phyloP scores from a whole-genome alignment of 1,140 invertebrate genomes.

The Magallana gigas region DNA sequence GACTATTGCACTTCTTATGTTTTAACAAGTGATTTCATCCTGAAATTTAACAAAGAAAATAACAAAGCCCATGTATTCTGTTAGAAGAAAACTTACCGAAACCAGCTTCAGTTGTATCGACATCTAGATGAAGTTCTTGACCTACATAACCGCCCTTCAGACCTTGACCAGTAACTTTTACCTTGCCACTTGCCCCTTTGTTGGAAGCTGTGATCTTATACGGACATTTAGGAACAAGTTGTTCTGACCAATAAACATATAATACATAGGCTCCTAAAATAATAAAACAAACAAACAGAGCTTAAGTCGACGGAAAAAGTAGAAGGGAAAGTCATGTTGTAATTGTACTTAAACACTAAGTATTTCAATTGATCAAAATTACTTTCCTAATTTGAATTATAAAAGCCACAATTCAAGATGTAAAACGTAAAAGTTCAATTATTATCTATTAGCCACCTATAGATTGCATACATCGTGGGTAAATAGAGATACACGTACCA shows the following conservation, averaged over 20 bases:
- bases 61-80: not conserved
- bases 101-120: slow-evolving; percentile 96
- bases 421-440: too few relatives aligned
- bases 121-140: slow-evolving; percentile 95
- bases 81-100: slow-evolving; percentile 79
- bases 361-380: too few relatives aligned
- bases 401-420: too few relatives aligned
- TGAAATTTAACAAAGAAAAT: too few relatives aligned
- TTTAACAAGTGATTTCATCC: too few relatives aligned
- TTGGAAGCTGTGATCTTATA: slow-evolving; percentile 91
- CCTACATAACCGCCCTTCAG: slow-evolving; percentile 95
- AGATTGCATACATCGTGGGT: not conserved
- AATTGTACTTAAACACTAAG: too few relatives aligned
- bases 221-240: slow-evolving; percentile 94
- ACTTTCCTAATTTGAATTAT: too few relatives aligned
- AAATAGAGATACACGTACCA: slow-evolving; percentile 57
- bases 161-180: slow-evolving; percentile 95
- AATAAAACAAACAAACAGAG: not conserved
- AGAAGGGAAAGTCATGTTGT: too few relatives aligned
- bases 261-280: slow-evolving; percentile 84
- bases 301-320: too few relatives aligned
- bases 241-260: slow-evolving; percentile 93
- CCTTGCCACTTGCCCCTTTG: slow-evolving; percentile 86
- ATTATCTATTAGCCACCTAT: not conserved
- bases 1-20: too few relatives aligned